These are phyloP conservation scores for Crocallis elinguaria DNA, from an alignment of 2,888 invertebrate species.

Conservation along the genomic window DNA sequence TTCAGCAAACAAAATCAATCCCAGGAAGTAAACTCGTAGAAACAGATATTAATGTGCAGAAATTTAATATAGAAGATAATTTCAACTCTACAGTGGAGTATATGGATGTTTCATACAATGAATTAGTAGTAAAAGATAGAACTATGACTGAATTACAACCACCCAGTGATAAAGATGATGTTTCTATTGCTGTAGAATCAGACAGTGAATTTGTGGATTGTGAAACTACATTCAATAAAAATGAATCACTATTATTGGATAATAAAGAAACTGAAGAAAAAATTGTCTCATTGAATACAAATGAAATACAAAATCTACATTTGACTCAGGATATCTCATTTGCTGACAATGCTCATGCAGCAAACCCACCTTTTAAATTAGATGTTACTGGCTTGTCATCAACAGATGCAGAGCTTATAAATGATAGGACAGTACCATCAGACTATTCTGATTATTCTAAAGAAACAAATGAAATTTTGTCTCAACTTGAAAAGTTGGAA, in stretches of 20 bases:
- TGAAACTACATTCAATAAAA: slow-evolving; percentile 72
- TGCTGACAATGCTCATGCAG: not conserved
- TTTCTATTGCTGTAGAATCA: slow-evolving; percentile 53
- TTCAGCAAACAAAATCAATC: slow-evolving; percentile 42
- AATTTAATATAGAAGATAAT: slow-evolving; percentile 32
- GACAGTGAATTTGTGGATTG: slow-evolving; percentile 77
- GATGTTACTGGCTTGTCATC: slow-evolving; percentile 6
- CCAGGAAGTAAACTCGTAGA: slow-evolving; percentile 1
- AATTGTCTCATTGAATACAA: not conserved
- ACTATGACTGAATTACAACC: slow-evolving; percentile 46
- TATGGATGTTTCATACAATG: slow-evolving; percentile 71
- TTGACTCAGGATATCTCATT: not conserved
- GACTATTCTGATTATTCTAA: slow-evolving; percentile 16
- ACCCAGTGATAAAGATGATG: slow-evolving; percentile 33
- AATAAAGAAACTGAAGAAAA: slow-evolving; percentile 3
- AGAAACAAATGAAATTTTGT: slow-evolving; percentile 15
- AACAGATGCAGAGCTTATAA: not conserved
- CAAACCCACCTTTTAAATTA: not conserved
- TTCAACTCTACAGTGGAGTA: slow-evolving; percentile 62
- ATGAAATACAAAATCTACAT: not conserved
- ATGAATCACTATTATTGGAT: slow-evolving; percentile 40
- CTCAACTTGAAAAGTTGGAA: slow-evolving; percentile 14
- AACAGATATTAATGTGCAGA: slow-evolving; percentile 15
- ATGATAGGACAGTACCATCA: slow-evolving; percentile 6
- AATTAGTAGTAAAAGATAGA: slow-evolving; percentile 52